Evolutionary conservation across 2,888 invertebrate species (phyloP).

Genomic region (Psococerastis gibbosa): DNA sequence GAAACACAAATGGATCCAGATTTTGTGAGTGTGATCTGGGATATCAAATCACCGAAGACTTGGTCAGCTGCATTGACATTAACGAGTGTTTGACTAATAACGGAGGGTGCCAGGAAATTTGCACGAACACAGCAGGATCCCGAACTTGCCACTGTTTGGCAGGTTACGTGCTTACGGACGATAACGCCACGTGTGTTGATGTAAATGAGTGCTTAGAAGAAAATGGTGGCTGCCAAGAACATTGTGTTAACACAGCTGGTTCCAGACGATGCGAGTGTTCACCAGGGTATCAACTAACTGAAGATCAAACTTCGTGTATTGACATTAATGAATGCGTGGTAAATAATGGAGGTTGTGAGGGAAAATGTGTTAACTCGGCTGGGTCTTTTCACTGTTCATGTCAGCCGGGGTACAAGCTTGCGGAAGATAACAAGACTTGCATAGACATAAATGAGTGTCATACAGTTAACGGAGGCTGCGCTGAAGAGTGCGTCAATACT

Average conservation of each 20-base stretch:
- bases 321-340: slow-evolving; percentile 25
- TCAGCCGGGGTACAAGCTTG: neutral
- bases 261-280: slow-evolving; percentile 17
- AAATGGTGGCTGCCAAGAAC: slow-evolving; percentile 38
- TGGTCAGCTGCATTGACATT: slow-evolving; percentile 17
- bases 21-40: neutral
- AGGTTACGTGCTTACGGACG: neutral
- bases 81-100: slow-evolving; percentile 23
- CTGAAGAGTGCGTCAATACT: slow-evolving; percentile 30
- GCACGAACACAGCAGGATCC: slow-evolving; percentile 21
- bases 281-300: slow-evolving; percentile 13
- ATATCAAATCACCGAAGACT: neutral
- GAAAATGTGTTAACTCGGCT: slow-evolving; percentile 35
- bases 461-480: slow-evolving; percentile 33
- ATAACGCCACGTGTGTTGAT: slow-evolving; percentile 1
- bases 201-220: slow-evolving; percentile 1
- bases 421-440: slow-evolving; percentile 3
- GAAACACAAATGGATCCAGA: slow-evolving; percentile 25
- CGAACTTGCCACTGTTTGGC: neutral
- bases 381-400: slow-evolving; percentile 31
- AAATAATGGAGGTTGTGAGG: slow-evolving; percentile 23
- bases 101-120: slow-evolving; percentile 26
- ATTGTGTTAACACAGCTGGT: slow-evolving; percentile 34
- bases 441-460: slow-evolving; percentile 8
- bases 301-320: slow-evolving; percentile 16